A percentile compares a stretch with the other conserved stretches of the same genome.
phyloP scores from a whole-genome alignment of 92 coral and sea anemone genomes.

The Phenganax stokvisi region DNA sequence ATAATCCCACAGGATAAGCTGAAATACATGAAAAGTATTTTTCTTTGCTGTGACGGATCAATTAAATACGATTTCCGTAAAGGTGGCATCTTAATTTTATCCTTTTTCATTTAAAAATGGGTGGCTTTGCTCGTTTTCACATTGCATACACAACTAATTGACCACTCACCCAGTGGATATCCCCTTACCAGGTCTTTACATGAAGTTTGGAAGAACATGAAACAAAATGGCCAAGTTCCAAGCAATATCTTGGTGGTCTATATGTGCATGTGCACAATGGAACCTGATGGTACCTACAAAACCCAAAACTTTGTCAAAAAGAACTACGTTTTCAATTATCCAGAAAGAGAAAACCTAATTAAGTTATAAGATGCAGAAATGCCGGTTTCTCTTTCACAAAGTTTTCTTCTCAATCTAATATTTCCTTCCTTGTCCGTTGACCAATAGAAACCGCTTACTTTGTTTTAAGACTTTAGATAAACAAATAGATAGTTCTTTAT shows the following conservation, averaged over 20 bases:
- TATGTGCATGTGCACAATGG: no score
- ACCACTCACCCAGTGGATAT: not conserved
- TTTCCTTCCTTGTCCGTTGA: slow-evolving; percentile 6
- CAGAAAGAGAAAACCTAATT: not conserved
- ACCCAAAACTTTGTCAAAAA: no score
- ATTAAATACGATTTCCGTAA: slow-evolving; percentile 4
- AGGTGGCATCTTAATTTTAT: slow-evolving; percentile 9
- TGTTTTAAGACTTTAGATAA: not conserved
- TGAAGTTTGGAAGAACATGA: no score
- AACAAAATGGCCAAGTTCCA: no score
- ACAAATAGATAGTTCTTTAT: not conserved
- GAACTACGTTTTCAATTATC: no score
- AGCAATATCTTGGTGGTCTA: no score
- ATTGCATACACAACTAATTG: not conserved
- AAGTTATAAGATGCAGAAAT: not conserved
- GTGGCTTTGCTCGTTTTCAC: not conserved
- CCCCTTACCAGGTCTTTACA: no score
- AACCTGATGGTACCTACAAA: no score
- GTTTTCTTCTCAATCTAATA: not conserved
- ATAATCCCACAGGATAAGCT: slow-evolving; percentile 5
- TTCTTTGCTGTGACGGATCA: slow-evolving; percentile 10
- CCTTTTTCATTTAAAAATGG: slow-evolving; percentile 1
- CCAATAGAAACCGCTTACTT: not conserved
- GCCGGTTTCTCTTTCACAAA: slow-evolving; percentile 1
- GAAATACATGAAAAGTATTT: not conserved